Evolutionary conservation across 2,888 invertebrate genomes (phyloP).

Genomic region (Tiliacea aurago): DNA sequence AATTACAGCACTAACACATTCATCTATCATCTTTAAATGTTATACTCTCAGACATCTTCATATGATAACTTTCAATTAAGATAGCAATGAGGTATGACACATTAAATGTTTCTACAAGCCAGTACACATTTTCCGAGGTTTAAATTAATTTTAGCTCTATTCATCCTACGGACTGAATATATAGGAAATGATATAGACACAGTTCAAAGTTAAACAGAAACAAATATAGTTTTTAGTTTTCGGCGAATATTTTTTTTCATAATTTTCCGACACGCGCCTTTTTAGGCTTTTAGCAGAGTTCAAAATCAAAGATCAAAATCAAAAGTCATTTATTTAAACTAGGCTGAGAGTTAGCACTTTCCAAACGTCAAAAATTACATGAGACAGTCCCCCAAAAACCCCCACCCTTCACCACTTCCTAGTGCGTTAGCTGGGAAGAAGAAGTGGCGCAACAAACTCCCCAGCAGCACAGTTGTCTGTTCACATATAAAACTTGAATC

Average conservation of each 20-base stretch:
- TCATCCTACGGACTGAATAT: not conserved
- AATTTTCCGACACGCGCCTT: not conserved
- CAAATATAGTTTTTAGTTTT: not conserved
- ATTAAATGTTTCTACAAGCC: conserved; percentile 25
- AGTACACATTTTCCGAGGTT: conserved; percentile 12
- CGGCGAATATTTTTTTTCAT: not conserved
- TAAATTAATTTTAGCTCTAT: conserved; percentile 1
- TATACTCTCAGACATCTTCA: conserved; percentile 19
- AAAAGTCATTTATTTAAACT: no score
- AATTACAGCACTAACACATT: not conserved
- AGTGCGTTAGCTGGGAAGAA: no score
- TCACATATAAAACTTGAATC: no score
- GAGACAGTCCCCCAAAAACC: no score
- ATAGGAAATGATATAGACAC: not conserved
- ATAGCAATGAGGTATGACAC: conserved; percentile 14
- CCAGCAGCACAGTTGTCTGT: no score
- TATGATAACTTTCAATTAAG: conserved; percentile 34
- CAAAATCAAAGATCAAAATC: no score
- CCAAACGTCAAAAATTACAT: no score
- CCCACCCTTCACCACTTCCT: no score
- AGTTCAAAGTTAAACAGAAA: conserved; percentile 16
- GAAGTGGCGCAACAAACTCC: no score
- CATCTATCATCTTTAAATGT: conserved; percentile 37
- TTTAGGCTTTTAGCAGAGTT: not conserved
- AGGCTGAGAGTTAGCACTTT: no score